These are phyloP conservation scores for Caenorhabditis drosophilae DNA, from an alignment of 2,888 invertebrate species.

Conservation along the genomic window DNA sequence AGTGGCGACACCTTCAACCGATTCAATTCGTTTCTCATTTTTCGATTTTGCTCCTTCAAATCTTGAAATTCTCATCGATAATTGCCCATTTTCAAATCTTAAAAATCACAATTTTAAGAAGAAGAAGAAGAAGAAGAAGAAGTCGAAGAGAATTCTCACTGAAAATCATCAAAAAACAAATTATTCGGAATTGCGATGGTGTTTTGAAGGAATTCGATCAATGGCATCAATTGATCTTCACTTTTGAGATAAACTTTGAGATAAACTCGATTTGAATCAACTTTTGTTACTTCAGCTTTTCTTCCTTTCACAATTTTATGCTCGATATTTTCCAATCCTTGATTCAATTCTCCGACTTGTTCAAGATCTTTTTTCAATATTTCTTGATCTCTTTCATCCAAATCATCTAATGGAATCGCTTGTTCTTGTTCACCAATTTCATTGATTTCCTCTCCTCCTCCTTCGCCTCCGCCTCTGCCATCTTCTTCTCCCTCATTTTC, in stretches of 20 bases:
- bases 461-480: no score
- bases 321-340: slow-evolving; percentile 59
- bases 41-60: slow-evolving; percentile 45
- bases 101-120: no score
- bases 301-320: slow-evolving; percentile 68
- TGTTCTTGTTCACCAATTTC: slow-evolving; percentile 47
- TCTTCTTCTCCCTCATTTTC: slow-evolving; percentile 7
- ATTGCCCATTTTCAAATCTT: slow-evolving; percentile 52
- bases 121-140: no score
- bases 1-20: slow-evolving; percentile 65
- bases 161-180: slow-evolving; percentile 66
- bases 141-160: no score
- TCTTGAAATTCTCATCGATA: slow-evolving; percentile 63
- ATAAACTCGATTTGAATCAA: slow-evolving; percentile 67
- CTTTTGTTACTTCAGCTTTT: slow-evolving; percentile 51
- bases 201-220: slow-evolving; percentile 64
- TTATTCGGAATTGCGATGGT: slow-evolving; percentile 66
- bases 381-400: slow-evolving; percentile 29
- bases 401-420: slow-evolving; percentile 47
- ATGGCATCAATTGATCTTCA: slow-evolving; percentile 59
- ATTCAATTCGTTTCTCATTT: slow-evolving; percentile 57
- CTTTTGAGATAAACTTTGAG: slow-evolving; percentile 58
- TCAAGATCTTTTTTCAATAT: slow-evolving; percentile 67
- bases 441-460: no score
- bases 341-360: slow-evolving; percentile 59